These are phyloP conservation scores for Oncorhynchus nerka DNA, from an alignment of 2,113 vertebrate genomes.

Conservation along the genomic window DNA sequence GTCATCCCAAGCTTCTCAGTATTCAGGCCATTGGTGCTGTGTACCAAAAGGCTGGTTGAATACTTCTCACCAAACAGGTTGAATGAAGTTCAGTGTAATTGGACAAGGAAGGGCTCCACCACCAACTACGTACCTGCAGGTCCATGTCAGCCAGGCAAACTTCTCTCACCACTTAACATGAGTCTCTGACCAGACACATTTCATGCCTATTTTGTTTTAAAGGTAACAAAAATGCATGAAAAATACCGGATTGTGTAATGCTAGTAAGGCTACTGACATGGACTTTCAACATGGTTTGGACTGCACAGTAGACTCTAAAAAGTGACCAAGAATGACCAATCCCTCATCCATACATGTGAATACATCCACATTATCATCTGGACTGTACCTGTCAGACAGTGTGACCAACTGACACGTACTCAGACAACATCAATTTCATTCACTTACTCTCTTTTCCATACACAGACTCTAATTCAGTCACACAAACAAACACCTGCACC, in stretches of 20 bases:
- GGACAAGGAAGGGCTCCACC: slow-evolving; percentile 66
- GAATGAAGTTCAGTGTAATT: slow-evolving; percentile 70
- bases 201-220: slow-evolving; percentile 53
- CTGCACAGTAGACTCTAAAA: not conserved
- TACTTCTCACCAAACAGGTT: slow-evolving; percentile 75
- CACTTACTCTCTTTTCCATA: slow-evolving; percentile 15
- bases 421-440: slow-evolving; percentile 22
- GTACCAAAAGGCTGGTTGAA: slow-evolving; percentile 77
- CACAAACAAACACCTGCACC: slow-evolving; percentile 37
- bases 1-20: slow-evolving; percentile 64
- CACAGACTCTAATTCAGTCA: slow-evolving; percentile 29
- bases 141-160: slow-evolving; percentile 45
- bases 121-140: slow-evolving; percentile 51
- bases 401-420: slow-evolving; percentile 12
- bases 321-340: not conserved
- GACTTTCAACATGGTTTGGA: not conserved
- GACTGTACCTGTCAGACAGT: too few species aligned
- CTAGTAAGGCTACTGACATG: not conserved
- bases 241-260: slow-evolving; percentile 48
- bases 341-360: too few species aligned
- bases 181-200: slow-evolving; percentile 58
- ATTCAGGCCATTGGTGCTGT: slow-evolving; percentile 74
- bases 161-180: slow-evolving; percentile 56
- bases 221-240: slow-evolving; percentile 49
- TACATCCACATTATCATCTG: too few species aligned